phyloP scores from a whole-genome alignment of 2,797 vertebrate genomes.

The Hoplostethus mediterraneus region DNA sequence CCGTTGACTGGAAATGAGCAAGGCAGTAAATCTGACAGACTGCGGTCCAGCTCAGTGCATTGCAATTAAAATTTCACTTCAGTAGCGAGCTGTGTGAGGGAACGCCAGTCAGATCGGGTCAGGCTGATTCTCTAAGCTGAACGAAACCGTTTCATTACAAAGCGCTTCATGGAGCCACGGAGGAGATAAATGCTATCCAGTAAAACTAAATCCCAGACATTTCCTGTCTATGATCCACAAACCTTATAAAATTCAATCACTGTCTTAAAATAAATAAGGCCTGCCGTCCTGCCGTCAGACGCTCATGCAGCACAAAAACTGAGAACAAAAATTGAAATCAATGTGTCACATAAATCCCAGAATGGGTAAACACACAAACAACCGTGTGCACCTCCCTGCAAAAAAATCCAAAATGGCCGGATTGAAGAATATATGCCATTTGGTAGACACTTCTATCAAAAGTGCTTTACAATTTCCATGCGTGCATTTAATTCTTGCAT shows the following conservation, averaged over 20 bases:
- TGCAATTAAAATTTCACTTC: constrained; percentile 36
- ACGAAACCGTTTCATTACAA: constrained; percentile 57
- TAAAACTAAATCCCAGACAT: constrained; percentile 60
- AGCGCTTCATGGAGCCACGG: constrained; percentile 39
- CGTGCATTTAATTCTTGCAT: background rate
- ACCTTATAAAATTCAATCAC: constrained; percentile 29
- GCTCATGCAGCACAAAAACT: too few species aligned
- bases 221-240: constrained; percentile 50
- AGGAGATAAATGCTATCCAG: constrained; percentile 61
- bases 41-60: constrained; percentile 49
- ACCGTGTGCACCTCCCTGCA: constrained; percentile 39
- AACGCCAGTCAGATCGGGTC: constrained; percentile 66
- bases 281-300: background rate
- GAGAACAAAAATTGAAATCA: background rate
- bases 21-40: constrained; percentile 65
- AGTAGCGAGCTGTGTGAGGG: constrained; percentile 49
- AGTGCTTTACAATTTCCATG: constrained; percentile 10
- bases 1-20: constrained; percentile 31
- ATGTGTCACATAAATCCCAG: constrained; percentile 32
- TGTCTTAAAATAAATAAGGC: constrained; percentile 33
- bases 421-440: too few species aligned
- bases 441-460: constrained; percentile 8
- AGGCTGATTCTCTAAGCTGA: constrained; percentile 59
- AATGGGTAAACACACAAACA: constrained; percentile 2
- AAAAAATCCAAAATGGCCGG: constrained; percentile 33